These are phyloP conservation scores for Microcebus jonahi DNA, from an alignment of 2,113 vertebrate species.

Conservation along the genomic window DNA sequence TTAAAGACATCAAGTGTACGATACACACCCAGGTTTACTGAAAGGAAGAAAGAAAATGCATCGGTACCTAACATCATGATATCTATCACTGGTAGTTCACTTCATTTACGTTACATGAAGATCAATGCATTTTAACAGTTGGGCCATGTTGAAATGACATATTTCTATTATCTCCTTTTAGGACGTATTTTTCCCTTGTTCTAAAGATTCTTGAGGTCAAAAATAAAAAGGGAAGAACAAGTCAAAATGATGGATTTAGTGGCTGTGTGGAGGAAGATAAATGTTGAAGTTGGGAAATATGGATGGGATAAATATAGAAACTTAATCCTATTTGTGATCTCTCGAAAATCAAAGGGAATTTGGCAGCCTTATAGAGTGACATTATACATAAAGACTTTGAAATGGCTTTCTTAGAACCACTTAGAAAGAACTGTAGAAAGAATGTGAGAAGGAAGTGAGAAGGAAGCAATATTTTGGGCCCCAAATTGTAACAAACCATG, in stretches of 20 bases:
- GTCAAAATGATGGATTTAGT: constrained; percentile 54
- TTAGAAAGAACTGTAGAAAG: not conserved
- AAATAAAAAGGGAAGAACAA: not conserved
- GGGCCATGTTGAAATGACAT: not conserved
- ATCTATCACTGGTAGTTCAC: not conserved
- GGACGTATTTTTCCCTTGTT: not conserved
- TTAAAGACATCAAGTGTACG: not conserved
- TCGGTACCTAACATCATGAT: not conserved
- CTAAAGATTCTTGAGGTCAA: not conserved
- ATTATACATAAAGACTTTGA: not conserved
- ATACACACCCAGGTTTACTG: not conserved
- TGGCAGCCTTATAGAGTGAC: not conserved
- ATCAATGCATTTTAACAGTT: not conserved
- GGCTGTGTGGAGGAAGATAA: not conserved
- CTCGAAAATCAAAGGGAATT: constrained; percentile 29
- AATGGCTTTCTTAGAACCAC: not conserved
- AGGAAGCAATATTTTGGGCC: not conserved
- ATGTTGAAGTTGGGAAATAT: not conserved
- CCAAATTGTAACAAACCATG: not conserved
- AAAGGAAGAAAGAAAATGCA: not conserved
- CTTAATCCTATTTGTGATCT: constrained; percentile 48
- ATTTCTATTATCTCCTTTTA: not conserved
- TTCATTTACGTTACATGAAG: not conserved
- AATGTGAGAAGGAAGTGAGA: not conserved
- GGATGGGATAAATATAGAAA: constrained; percentile 42